Evolutionary conservation across 2,113 vertebrate species (phyloP).

Genomic region (Leptocoma aspasia): DNA sequence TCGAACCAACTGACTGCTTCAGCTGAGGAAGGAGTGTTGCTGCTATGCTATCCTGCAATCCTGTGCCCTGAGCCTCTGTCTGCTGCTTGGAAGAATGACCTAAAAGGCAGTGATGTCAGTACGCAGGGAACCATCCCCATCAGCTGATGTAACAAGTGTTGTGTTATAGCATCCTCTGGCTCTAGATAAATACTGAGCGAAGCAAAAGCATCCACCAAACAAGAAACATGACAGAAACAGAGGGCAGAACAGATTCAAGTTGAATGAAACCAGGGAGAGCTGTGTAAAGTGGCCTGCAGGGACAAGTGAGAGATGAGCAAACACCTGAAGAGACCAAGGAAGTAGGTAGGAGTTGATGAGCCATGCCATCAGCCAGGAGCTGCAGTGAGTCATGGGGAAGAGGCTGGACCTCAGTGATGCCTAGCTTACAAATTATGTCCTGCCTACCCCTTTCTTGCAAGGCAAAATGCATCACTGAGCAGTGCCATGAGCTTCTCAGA

Average conservation of each 20-base stretch:
- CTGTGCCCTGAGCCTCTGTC: background rate
- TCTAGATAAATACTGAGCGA: background rate
- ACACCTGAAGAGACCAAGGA: constrained; percentile 42
- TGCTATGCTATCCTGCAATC: background rate
- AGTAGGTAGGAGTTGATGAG: constrained; percentile 52
- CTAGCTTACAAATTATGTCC: constrained; percentile 14
- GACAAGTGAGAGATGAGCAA: constrained; percentile 29
- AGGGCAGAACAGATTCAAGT: background rate
- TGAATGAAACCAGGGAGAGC: background rate
- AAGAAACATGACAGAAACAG: background rate
- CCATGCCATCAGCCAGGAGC: constrained; percentile 15
- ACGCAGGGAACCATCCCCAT: background rate
- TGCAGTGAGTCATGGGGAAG: constrained; percentile 48
- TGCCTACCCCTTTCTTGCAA: constrained; percentile 12
- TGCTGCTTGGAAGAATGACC: background rate
- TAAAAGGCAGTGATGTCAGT: background rate
- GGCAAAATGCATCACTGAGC: background rate
- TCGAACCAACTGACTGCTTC: background rate
- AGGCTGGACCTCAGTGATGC: constrained; percentile 23
- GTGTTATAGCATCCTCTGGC: background rate
- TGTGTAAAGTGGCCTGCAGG: background rate
- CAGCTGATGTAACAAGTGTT: background rate
- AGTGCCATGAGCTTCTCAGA: background rate
- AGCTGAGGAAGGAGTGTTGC: background rate
- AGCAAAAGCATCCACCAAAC: background rate